Evolutionary conservation across 1,140 invertebrate species (phyloP), one percentile per base, ranked within the genome.

Genomic region (Drosophila aff.): DNA sequence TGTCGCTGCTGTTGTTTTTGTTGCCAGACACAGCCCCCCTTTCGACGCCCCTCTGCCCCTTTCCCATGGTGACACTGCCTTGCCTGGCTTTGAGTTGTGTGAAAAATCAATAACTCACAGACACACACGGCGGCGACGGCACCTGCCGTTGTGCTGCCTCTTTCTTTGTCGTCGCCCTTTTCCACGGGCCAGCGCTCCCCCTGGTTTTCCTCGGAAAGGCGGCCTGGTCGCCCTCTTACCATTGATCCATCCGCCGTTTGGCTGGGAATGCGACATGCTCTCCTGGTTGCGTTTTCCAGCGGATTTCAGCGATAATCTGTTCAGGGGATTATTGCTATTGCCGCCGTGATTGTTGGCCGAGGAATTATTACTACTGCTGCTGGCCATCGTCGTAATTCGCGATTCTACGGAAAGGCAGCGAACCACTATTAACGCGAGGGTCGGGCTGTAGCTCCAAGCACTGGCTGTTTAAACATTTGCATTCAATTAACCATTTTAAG

Each of bases 191-290:
- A 21, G 8, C 16, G 60, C 23, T 46, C 31, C 41, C 62, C 58
- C 58, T 62, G 41, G 7, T 63, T 46, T 63, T 64, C 41, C 43
- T 40, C 3, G 21, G 36, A 13, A 23, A n/a, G n/a, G n/a, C 26
- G 18, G 21, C 9, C 18, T 40, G 33, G 4, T 3, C 49, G 21
- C 53, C 40, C 64, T 7, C 96, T 96, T 94, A 97, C 96, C 96
- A 93, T 97, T 97, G 93, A 96, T 96, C 96, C 96, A 97, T 79
- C 96, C 85, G 40, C 81, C 65, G 92, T 96, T 96, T 13, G 96
- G 96, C 94, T 97, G 96, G 62, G 96, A 95, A 63, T 96, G 95
- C n/a, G 95, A 94, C 93, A 96, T 95, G 91, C 85, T 84, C 76
- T 92, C 92, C 61, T 92, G 92, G 76, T 93, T 92, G 1, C 89